Percentiles rank a stretch among this genome's conserved stretches.
These are phyloP conservation scores for Calidris pugnax DNA, from an alignment of 2,113 vertebrate genomes.

Conservation along the genomic window DNA sequence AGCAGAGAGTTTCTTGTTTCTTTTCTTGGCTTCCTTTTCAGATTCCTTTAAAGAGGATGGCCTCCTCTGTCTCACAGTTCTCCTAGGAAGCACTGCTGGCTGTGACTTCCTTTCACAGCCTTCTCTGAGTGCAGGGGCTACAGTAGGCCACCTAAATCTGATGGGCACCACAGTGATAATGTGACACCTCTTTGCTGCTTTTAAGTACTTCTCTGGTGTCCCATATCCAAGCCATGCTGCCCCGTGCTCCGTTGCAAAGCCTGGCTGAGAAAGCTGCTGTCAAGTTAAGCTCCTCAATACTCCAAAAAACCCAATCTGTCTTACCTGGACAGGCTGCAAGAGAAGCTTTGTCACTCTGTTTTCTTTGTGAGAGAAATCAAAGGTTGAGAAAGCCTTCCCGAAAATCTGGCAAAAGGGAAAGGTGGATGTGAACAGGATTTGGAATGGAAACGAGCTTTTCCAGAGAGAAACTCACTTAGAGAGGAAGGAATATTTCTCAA, in stretches of 20 bases:
- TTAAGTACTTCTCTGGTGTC: neutral
- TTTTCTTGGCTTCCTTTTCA: neutral
- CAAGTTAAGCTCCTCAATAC: neutral
- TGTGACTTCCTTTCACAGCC: neutral
- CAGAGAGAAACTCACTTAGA: neutral
- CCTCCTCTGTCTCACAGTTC: neutral
- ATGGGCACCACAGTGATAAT: rapidly evolving
- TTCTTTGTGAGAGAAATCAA: neutral
- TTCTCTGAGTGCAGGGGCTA: rapidly evolving
- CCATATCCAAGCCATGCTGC: neutral
- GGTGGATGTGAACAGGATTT: neutral
- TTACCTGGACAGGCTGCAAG: neutral
- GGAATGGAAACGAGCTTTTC: neutral
- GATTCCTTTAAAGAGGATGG: neutral
- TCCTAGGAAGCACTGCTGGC: neutral
- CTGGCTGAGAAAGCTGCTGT: neutral
- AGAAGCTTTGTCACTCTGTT: neutral
- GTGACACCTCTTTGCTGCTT: neutral
- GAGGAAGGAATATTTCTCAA: neutral
- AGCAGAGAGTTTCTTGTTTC: neutral
- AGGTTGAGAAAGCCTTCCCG: neutral
- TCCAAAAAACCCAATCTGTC: neutral
- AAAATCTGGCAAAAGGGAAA: neutral
- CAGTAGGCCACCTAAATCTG: neutral
- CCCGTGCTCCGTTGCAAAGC: neutral